Conservation (phyloP, 2,113 vertebrate species). For the Alexandromys fortis region DNA sequence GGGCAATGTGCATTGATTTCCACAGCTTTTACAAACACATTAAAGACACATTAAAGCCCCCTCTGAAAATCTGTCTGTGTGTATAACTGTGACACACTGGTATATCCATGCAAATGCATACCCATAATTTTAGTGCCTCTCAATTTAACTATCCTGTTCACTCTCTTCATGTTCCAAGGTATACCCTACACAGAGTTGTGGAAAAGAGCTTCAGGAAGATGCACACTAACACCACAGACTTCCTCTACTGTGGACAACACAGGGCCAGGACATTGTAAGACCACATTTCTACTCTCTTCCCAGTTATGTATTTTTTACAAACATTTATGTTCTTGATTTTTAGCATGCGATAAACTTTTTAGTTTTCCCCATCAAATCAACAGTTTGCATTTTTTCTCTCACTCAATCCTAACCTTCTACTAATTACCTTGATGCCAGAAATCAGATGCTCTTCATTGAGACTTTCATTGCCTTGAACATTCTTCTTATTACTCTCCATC, state of each 20-base stretch:
- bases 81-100: neutral
- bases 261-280: neutral
- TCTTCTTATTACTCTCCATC: conserved; percentile 19
- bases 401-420: neutral
- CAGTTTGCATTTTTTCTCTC: neutral
- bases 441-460: neutral
- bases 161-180: neutral
- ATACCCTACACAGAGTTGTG: neutral
- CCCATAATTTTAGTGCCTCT: neutral
- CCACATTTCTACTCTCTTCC: neutral
- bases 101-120: neutral
- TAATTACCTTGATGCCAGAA: neutral
- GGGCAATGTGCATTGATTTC: conserved; percentile 59
- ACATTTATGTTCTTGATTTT: neutral
- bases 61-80: conserved; percentile 38
- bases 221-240: rapidly evolving
- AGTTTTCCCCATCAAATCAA: neutral
- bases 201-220: neutral
- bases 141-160: neutral
- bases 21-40: conserved; percentile 70
- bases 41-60: conserved; percentile 67
- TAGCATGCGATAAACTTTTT: neutral
- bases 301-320: neutral
- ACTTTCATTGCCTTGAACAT: neutral
- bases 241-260: neutral